Base-by-base conservation (phyloP, 2,888 invertebrate species). In the Spodoptera exigua region DNA sequence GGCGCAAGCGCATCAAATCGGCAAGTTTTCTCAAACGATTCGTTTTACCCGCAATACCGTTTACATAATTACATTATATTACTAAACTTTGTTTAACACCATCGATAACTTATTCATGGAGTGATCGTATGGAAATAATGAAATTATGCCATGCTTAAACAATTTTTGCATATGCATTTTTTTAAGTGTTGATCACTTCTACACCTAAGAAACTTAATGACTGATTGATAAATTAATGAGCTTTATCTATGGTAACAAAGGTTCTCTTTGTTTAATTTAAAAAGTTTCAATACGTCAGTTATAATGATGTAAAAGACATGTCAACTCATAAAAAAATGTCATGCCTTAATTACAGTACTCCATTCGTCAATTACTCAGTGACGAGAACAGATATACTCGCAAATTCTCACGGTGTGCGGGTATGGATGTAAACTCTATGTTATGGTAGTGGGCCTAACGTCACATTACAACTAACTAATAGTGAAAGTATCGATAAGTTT, bases 1-100 rank as follows among this genome's bases (percentile, higher is more conserved):
- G 48, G 52, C 70, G 40, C 62, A 68, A 16, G 65, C 59, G 54
- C 43, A 41, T 43, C 74, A 16, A 73, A 73, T 74, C 51, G 41
- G 4, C 46, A 60, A 53, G 14, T 70, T 67, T 58, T 61, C 65
- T 55, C 57, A 70, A 67, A 74, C 52, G 53, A 74, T 73, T 61
- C 52, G 55, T 57, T 43, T 47, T 56, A 70, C 47, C 58, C 65
- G 66, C 75, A 71, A 74, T 64, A 68, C 58, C 36, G 70, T 68
- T 68, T 68, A 70, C 64, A 70, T 70, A 68, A 70, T 70, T 70
- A 64, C 53, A 18, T 47, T 52, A 63, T 59, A 64, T 64, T 69
- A 67, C 63, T 63, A 49, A 69, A 63, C 16, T 2, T 63, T 59
- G n/a, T 10, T 14, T 41, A 37, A 69, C n/a, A 16, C 1, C 32